Evolutionary conservation across 2,113 vertebrate species (phyloP).

Genomic region (Pseudopodoces humilis): DNA sequence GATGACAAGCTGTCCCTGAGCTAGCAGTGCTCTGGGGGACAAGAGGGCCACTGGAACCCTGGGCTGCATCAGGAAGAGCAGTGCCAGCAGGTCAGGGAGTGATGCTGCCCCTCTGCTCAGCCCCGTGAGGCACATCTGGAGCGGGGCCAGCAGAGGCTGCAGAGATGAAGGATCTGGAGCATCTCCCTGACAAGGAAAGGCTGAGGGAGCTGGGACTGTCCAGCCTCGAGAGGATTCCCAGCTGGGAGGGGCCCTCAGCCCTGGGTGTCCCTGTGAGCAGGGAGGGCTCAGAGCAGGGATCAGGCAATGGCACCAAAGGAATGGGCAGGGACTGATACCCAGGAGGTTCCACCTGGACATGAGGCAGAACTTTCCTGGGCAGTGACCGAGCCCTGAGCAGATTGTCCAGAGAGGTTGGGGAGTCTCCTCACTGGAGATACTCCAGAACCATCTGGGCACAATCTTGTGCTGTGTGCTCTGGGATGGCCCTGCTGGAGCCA

Average conservation of each 20-base stretch:
- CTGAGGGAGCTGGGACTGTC: background rate
- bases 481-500: background rate
- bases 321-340: background rate
- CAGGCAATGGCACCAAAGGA: background rate
- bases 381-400: accelerated
- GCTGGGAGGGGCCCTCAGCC: background rate
- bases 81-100: background rate
- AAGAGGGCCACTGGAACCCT: background rate
- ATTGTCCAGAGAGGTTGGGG: background rate
- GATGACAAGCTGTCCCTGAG: background rate
- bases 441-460: accelerated
- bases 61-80: background rate
- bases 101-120: background rate
- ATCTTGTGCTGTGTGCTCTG: background rate
- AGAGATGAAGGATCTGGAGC: background rate
- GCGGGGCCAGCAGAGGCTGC: accelerated
- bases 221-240: background rate
- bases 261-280: background rate
- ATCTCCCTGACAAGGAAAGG: background rate
- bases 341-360: background rate
- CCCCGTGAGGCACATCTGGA: background rate
- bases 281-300: background rate
- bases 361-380: background rate
- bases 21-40: background rate
- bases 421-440: background rate